These are phyloP conservation scores for Morinoia aosen DNA, from an alignment of 2,888 invertebrate species.

Conservation along the genomic window DNA sequence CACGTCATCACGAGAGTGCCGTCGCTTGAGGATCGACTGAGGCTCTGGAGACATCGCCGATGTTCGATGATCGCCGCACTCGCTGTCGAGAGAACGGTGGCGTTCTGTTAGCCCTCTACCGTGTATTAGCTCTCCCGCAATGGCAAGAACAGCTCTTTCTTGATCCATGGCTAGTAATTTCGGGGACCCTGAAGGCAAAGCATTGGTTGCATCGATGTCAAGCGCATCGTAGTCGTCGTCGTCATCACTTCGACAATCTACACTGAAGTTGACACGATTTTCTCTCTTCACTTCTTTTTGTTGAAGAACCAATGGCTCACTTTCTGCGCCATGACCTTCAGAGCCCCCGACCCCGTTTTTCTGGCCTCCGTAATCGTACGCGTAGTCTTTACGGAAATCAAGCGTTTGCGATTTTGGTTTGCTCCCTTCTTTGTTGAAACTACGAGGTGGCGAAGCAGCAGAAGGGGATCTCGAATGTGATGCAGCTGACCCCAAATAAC, in stretches of 20 bases:
- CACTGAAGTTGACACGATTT: slow-evolving; percentile 53
- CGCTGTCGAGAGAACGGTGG: slow-evolving; percentile 33
- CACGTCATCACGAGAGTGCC: slow-evolving; percentile 72
- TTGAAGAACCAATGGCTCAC: slow-evolving; percentile 65
- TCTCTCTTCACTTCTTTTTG: slow-evolving; percentile 58
- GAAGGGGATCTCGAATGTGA: not conserved
- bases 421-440: not conserved
- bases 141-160: slow-evolving; percentile 4
- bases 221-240: slow-evolving; percentile 45
- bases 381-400: not conserved
- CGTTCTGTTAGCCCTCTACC: slow-evolving; percentile 53
- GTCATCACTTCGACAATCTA: slow-evolving; percentile 59
- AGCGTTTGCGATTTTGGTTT: not conserved
- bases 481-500: slow-evolving; percentile 56
- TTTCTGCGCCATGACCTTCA: slow-evolving; percentile 66
- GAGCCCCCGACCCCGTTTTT: slow-evolving; percentile 68
- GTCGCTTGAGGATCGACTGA: slow-evolving; percentile 76
- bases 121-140: slow-evolving; percentile 44
- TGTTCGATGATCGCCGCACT: not conserved
- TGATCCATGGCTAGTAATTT: slow-evolving; percentile 52
- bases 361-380: slow-evolving; percentile 60
- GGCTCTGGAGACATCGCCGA: slow-evolving; percentile 65
- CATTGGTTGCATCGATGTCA: slow-evolving; percentile 57
- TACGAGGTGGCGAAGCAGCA: slow-evolving; percentile 46
- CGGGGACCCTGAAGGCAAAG: slow-evolving; percentile 67